phyloP scores from a whole-genome alignment of 2,888 invertebrate genomes.

The Conus canariensis region DNA sequence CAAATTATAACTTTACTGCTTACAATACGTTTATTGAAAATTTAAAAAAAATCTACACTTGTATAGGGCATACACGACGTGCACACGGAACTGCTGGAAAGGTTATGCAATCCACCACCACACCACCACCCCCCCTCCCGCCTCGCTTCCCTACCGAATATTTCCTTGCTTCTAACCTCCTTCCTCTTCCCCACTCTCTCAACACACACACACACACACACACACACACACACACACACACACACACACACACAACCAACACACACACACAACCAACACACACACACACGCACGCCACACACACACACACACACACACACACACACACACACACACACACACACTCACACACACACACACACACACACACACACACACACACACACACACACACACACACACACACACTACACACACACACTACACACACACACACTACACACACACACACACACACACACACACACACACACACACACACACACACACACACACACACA shows the following conservation, averaged over 20 bases:
- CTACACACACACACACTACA: no score
- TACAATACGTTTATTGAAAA: no score
- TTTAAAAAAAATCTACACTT: background rate
- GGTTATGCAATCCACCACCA: background rate
- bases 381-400: no score
- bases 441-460: background rate
- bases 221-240: conserved; percentile 18
- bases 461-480: conserved; percentile 18
- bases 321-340: no score
- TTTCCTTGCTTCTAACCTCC: background rate
- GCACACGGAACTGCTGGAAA: background rate
- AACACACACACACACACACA: background rate
- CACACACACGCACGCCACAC: no score
- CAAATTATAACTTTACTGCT: no score
- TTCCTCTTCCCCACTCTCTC: background rate
- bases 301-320: no score
- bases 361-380: no score
- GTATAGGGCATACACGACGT: background rate
- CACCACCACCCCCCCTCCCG: background rate
- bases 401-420: background rate
- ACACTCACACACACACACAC: no score
- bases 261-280: no score
- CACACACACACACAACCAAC: background rate
- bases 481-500: conserved; percentile 15
- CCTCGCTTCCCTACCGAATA: background rate